Percentiles rank a stretch among this genome's conserved stretches.
Evolutionary conservation across 2,797 vertebrate genomes (phyloP).

Genomic region (Hydrolagus colliei): DNA sequence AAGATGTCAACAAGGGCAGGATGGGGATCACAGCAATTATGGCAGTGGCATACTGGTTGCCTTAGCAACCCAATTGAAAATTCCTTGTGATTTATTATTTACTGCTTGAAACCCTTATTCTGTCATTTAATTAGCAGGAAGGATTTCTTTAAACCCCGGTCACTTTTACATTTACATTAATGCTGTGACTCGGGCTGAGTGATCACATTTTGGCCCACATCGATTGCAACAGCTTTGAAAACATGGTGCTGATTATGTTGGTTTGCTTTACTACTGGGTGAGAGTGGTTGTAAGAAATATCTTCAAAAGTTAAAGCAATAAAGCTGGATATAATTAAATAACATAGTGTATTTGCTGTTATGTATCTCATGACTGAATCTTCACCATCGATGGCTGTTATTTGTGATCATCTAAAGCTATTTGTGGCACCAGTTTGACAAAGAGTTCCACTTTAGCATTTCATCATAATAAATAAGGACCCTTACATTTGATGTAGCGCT

Average conservation of each 20-base stretch:
- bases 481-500: too few relatives aligned
- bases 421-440: neutral
- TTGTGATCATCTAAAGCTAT: neutral
- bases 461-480: too few relatives aligned
- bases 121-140: conserved; percentile 67
- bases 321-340: neutral
- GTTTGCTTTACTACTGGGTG: neutral
- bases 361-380: conserved; percentile 9
- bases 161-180: conserved; percentile 46
- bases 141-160: conserved; percentile 48
- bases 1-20: conserved; percentile 66
- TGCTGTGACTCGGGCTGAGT: neutral
- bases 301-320: neutral
- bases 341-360: neutral
- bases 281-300: neutral
- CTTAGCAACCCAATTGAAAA: conserved; percentile 71
- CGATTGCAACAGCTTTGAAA: too few relatives aligned
- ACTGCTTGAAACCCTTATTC: conserved; percentile 61
- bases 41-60: conserved; percentile 68
- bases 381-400: neutral
- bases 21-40: conserved; percentile 68
- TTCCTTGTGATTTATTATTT: conserved; percentile 76
- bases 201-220: neutral
- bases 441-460: neutral
- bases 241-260: neutral